Evolutionary conservation across 2,113 vertebrate species (phyloP).

Genomic region (Aythya baeri): DNA sequence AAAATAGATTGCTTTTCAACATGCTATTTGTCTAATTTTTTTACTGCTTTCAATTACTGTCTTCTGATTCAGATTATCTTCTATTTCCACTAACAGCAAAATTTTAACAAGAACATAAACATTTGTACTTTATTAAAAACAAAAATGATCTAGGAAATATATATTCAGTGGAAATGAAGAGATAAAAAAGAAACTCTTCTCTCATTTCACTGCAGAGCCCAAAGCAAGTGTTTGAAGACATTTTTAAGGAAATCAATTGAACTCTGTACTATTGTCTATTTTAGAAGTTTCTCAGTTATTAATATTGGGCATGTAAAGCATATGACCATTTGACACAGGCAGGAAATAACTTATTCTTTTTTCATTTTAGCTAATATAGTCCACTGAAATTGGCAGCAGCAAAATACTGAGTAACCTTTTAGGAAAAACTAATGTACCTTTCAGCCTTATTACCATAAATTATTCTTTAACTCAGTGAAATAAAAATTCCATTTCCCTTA

Average conservation of each 20-base stretch:
- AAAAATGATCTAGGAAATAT: neutral
- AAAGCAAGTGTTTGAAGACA: neutral
- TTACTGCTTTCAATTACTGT: neutral
- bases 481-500: slow-evolving; percentile 52
- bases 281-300: neutral
- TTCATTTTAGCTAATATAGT: neutral
- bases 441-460: slow-evolving; percentile 26
- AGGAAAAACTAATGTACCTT: slow-evolving; percentile 56
- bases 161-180: neutral
- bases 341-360: neutral
- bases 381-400: neutral
- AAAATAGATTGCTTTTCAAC: neutral
- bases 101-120: neutral
- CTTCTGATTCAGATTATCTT: neutral
- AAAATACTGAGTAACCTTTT: slow-evolving; percentile 56
- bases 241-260: neutral
- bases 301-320: neutral
- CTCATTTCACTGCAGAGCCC: neutral
- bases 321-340: neutral
- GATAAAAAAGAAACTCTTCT: neutral
- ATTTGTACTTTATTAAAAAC: neutral
- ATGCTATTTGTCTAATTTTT: neutral
- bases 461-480: slow-evolving; percentile 63
- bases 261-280: neutral
- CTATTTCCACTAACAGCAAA: neutral